These are phyloP conservation scores for Psilanteris sp. DNA, from an alignment of 1,140 invertebrate genomes.

Conservation along the genomic window DNA sequence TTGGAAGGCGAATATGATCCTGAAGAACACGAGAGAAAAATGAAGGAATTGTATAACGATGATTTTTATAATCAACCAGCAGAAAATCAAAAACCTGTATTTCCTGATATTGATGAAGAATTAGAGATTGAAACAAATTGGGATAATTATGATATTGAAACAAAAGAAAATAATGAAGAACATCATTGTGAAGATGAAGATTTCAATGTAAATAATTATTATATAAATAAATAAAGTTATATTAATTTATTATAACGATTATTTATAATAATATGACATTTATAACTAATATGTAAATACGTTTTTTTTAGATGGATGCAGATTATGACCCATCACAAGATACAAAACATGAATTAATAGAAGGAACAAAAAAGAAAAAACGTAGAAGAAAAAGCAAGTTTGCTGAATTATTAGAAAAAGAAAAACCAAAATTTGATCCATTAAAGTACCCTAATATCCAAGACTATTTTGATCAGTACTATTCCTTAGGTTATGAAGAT, in stretches of 20 bases:
- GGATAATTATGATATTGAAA: slow-evolving; percentile 86
- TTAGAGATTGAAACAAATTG: slow-evolving; percentile 86
- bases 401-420: slow-evolving; percentile 84
- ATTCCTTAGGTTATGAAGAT: slow-evolving; percentile 96
- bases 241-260: no score
- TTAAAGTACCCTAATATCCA: slow-evolving; percentile 86
- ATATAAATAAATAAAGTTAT: no score
- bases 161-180: slow-evolving; percentile 71
- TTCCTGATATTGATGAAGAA: slow-evolving; percentile 89
- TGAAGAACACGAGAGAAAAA: slow-evolving; percentile 90
- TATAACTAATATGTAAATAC: no score
- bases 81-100: slow-evolving; percentile 88
- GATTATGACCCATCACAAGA: slow-evolving; percentile 86
- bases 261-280: no score
- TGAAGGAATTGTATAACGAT: slow-evolving; percentile 92
- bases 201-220: slow-evolving; percentile 85
- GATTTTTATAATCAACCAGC: slow-evolving; percentile 89
- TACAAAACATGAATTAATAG: slow-evolving; percentile 82
- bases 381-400: slow-evolving; percentile 85
- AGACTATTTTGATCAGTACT: slow-evolving; percentile 96
- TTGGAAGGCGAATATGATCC: slow-evolving; percentile 96
- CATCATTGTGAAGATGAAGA: slow-evolving; percentile 88
- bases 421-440: slow-evolving; percentile 92
- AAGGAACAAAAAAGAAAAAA: slow-evolving; percentile 83
- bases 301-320: slow-evolving; percentile 89